Evolutionary conservation across 1,140 invertebrate species (phyloP), one percentile per base, ranked within the genome.

Genomic region (Batillaria attramentaria): DNA sequence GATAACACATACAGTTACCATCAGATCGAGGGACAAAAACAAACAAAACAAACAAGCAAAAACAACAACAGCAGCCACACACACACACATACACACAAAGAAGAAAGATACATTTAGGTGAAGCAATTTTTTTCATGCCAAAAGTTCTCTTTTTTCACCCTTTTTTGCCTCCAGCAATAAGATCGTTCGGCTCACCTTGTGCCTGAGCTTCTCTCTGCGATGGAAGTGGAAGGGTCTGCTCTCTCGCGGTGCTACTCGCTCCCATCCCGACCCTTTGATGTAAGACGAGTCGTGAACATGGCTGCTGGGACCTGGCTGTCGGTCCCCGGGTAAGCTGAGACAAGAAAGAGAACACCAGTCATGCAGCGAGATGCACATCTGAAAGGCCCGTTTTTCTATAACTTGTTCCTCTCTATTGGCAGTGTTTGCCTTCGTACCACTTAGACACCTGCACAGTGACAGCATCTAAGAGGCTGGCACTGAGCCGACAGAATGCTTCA

Each of bases 151-250:
- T n/a, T n/a, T 20, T n/a, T 66, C 20, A 66, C 18, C 3, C 65
- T 24, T 35, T 2, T 66, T 31, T 5, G 16, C 65, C 33, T 3
- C 33, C 18, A 66, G n/a, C 33, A 66, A 66, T 31, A 66, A 54
- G n/a, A 54, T 54, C n/a, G 13, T 16, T n/a, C n/a, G n/a, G n/a
- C n/a, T n/a, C n/a, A 91, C 91, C 86, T 91, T 89, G 66, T 92
- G 91, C 75, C 91, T 84, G 0, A 90, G 87, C 83, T 92, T 92
- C n/a, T 95, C 95, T 87, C 95, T 93, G 37, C 93, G 94, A 79
- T 95, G 95, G 90, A 91, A 89, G 35, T 87, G 78, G 80, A 91
- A 91, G 37, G 90, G 84, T 50, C 87, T 81, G 70, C 87, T 84
- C 76, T 89, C 84, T 13, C 84, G 86, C n/a, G 89, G 83, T n/a